These are phyloP conservation scores for Heliothis peltigera DNA, from an alignment of 2,888 invertebrate species.

Conservation along the genomic window DNA sequence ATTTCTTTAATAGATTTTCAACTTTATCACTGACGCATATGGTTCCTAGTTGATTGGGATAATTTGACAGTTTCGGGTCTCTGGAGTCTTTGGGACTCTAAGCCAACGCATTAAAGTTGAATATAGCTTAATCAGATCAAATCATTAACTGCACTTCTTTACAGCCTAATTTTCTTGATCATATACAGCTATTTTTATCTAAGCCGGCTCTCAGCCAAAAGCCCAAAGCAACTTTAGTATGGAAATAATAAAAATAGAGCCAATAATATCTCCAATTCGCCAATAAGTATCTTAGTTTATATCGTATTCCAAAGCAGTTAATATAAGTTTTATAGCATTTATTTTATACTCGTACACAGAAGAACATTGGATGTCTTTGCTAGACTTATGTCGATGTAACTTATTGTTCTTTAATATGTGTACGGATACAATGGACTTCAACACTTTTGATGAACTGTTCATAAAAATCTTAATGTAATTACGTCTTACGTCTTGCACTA, in stretches of 20 bases:
- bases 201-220: slow-evolving; percentile 5
- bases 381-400: slow-evolving; percentile 64
- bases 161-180: slow-evolving; percentile 20
- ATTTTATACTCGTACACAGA: slow-evolving; percentile 63
- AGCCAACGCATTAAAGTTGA: neutral
- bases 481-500: too few relatives aligned
- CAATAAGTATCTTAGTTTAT: slow-evolving; percentile 51
- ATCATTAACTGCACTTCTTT: neutral
- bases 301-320: slow-evolving; percentile 48
- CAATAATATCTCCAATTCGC: slow-evolving; percentile 34
- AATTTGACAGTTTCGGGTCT: too few relatives aligned
- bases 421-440: slow-evolving; percentile 35
- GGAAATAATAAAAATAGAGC: slow-evolving; percentile 46
- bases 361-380: slow-evolving; percentile 65
- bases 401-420: slow-evolving; percentile 62
- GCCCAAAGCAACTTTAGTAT: slow-evolving; percentile 35
- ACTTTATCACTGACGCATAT: too few relatives aligned
- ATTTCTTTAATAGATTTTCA: too few relatives aligned
- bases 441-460: slow-evolving; percentile 1
- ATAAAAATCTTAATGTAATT: slow-evolving; percentile 8
- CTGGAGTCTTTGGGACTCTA: too few relatives aligned
- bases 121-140: slow-evolving; percentile 15
- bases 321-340: slow-evolving; percentile 64
- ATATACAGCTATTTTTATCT: neutral
- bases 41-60: too few relatives aligned